These are phyloP conservation scores for Formica exsecta DNA, from an alignment of 1,140 invertebrate species.

Conservation along the genomic window DNA sequence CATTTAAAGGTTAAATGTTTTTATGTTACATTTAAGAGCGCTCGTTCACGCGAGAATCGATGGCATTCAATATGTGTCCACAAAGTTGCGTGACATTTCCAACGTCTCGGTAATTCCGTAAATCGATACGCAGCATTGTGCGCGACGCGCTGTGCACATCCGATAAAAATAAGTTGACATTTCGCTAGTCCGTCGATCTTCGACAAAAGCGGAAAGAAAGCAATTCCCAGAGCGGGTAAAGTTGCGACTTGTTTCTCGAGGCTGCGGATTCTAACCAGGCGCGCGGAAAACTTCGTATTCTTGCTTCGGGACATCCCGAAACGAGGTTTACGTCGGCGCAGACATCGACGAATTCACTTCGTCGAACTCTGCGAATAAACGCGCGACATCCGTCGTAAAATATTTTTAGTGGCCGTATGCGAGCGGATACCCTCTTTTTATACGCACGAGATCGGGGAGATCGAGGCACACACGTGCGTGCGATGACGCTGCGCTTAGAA, in stretches of 20 bases:
- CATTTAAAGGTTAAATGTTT: slow-evolving; percentile 4
- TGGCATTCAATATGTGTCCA: neutral
- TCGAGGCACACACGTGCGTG: slow-evolving; percentile 47
- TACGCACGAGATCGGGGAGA: neutral
- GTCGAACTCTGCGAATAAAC: slow-evolving; percentile 61
- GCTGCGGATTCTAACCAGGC: neutral
- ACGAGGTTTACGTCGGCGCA: slow-evolving; percentile 38
- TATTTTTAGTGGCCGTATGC: slow-evolving; percentile 55
- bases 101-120: slow-evolving; percentile 31
- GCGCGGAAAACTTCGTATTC: slow-evolving; percentile 36
- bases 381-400: slow-evolving; percentile 52
- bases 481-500: slow-evolving; percentile 4
- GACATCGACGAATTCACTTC: neutral
- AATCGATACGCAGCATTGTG: slow-evolving; percentile 52
- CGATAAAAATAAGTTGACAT: slow-evolving; percentile 63
- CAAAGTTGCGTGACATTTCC: slow-evolving; percentile 45
- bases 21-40: neutral
- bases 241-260: slow-evolving; percentile 13
- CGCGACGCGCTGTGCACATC: neutral
- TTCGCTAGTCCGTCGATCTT: slow-evolving; percentile 46
- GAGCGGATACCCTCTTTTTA: slow-evolving; percentile 34
- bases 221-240: slow-evolving; percentile 27
- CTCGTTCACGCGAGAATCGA: neutral
- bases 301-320: slow-evolving; percentile 41
- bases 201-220: slow-evolving; percentile 44